A percentile compares a stretch with the other conserved stretches of the same genome.
Evolutionary conservation across 2,113 vertebrate genomes (phyloP).

Genomic region (Mesitornis unicolor): DNA sequence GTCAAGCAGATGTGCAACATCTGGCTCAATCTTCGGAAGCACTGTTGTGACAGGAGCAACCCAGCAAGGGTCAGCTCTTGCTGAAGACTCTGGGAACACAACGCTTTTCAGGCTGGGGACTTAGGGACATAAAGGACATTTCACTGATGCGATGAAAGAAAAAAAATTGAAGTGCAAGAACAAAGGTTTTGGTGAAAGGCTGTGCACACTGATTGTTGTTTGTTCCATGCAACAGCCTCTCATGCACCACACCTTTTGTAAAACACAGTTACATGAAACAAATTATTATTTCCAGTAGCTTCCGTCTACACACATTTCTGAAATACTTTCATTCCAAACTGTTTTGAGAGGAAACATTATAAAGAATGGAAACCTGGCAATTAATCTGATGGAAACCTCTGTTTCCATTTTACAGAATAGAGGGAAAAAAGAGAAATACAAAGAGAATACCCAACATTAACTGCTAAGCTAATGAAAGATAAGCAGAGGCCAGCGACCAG

Average conservation of each 20-base stretch:
- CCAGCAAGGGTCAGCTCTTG: neutral
- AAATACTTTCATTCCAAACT: neutral
- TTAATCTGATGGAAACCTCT: conserved; percentile 35
- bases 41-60: neutral
- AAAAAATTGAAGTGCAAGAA: neutral
- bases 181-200: neutral
- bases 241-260: neutral
- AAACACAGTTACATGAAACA: neutral
- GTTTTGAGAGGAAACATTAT: conserved; percentile 24
- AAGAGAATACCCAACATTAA: conserved; percentile 1
- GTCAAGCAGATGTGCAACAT: neutral
- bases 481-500: neutral
- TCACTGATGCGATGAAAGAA: neutral
- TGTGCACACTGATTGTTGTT: neutral
- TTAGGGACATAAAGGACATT: neutral
- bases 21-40: neutral
- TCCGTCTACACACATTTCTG: conserved; percentile 25
- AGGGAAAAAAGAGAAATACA: neutral
- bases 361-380: conserved; percentile 56
- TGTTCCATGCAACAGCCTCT: neutral
- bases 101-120: neutral
- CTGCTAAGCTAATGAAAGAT: neutral
- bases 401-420: conserved; percentile 19
- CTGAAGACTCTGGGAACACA: neutral
- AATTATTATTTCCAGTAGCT: conserved; percentile 23